A percentile compares a stretch with the other conserved stretches of the same genome.
Evolutionary conservation across 2,113 vertebrate species (phyloP).

Genomic region (Cyprinodon tularosa): DNA sequence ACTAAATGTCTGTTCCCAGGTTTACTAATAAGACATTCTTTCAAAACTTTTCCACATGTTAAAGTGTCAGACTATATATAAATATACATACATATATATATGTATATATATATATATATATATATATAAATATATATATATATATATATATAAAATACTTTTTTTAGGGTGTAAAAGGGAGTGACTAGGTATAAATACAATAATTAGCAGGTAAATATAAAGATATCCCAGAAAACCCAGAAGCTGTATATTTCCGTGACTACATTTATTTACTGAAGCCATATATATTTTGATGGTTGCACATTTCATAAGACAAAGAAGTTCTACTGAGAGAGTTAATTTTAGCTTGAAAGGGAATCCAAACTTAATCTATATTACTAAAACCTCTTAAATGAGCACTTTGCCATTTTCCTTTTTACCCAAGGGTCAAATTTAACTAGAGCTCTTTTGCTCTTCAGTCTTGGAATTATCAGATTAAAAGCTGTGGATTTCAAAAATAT

Average conservation of each 20-base stretch:
- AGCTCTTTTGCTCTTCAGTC: too few relatives aligned
- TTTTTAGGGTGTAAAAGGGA: too few relatives aligned
- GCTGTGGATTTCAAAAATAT: neutral
- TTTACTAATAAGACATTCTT: conserved; percentile 36
- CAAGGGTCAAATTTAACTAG: too few relatives aligned
- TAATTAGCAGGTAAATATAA: neutral
- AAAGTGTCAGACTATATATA: neutral
- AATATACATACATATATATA: neutral
- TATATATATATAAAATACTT: too few relatives aligned
- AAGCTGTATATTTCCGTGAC: neutral
- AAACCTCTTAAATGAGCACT: too few relatives aligned
- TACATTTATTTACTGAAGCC: neutral
- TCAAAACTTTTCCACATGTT: conserved; percentile 5
- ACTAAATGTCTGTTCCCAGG: conserved; percentile 33
- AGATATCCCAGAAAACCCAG: neutral
- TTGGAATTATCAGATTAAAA: neutral
- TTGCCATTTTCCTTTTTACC: too few relatives aligned
- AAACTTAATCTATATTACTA: neutral
- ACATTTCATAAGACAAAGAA: neutral
- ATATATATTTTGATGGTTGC: neutral
- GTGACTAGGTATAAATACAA: too few relatives aligned
- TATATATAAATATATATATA: too few relatives aligned
- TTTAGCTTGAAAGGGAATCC: neutral
- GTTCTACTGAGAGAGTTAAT: neutral
- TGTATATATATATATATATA: too few relatives aligned